Base-by-base conservation (phyloP, 2,797 vertebrate genomes). In the Enteromius trimaculatus region DNA sequence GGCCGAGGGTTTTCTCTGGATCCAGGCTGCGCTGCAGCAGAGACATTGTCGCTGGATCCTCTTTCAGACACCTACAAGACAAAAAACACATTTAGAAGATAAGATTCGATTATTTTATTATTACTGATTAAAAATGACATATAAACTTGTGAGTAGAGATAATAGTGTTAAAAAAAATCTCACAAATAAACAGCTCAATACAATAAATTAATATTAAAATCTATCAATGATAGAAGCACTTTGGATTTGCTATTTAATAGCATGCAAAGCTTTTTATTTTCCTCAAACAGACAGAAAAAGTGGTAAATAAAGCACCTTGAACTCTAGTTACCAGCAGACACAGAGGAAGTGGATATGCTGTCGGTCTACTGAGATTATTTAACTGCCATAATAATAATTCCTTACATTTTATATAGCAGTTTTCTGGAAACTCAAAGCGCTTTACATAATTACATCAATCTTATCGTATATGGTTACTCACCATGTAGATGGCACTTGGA, bases 401-500 rank as follows among this genome's bases (percentile, higher is more conserved):
- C 42, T 44, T 3, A 42, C 10, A 13, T 11, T 11, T 44, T 44
- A 13, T 13, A 44, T 44, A 44, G 11, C 42, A 44, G 11, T 44
- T 44, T 44, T 44, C 42, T 44, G 42, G 42, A 44, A 44, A 44
- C 42, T 42, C 9, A 11, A 42, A 11, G 42, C 42, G 9, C 42
- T 44, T 44, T 44, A 44, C 42, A 44, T 44, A 64, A 29, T 77
- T 4, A 13, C 17, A 58, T 21, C 8, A 17, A 51, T 58, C 3
- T 65, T 11, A 79, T n/a, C 17, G 5, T 7, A 42, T 34, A 49
- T 42, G 29, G 64, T 64, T 72, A 88, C 94, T 96, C 95, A 99
- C 98, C 98, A 99, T 87, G 98, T 99, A 79, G 98, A 99, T 2
- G 98, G 98, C 87, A 99, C 98, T 92, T 99, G 98, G 87, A 99